Evolutionary conservation across 1,140 invertebrate genomes (phyloP).

Genomic region (Dreissena polymorpha): DNA sequence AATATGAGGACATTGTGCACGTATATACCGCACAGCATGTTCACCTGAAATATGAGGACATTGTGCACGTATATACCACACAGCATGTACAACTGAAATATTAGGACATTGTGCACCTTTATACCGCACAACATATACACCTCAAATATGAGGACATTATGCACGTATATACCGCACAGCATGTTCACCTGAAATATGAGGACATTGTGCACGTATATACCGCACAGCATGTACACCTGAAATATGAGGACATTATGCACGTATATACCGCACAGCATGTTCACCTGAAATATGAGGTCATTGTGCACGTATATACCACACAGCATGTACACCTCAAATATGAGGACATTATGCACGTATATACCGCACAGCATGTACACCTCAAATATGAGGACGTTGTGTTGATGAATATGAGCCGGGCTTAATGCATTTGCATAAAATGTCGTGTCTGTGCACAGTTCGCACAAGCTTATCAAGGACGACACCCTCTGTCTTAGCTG

Average conservation of each 20-base stretch:
- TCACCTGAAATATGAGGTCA: conserved; percentile 66
- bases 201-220: conserved; percentile 88
- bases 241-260: conserved; percentile 78
- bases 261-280: conserved; percentile 93
- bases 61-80: too few relatives aligned
- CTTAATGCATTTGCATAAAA: too few relatives aligned
- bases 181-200: conserved; percentile 80
- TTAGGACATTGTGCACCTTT: too few relatives aligned
- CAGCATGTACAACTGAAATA: too few relatives aligned
- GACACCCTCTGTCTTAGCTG: too few relatives aligned
- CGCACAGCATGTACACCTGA: conserved; percentile 86
- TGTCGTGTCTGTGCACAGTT: too few relatives aligned
- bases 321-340: conserved; percentile 83
- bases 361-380: conserved; percentile 89
- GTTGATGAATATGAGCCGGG: too few relatives aligned
- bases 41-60: too few relatives aligned
- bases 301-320: conserved; percentile 91
- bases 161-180: conserved; percentile 93
- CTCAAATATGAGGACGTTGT: conserved; percentile 62
- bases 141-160: conserved; percentile 65
- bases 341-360: conserved; percentile 84
- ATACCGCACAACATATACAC: conserved; percentile 89
- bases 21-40: background rate
- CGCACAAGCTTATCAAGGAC: too few relatives aligned
- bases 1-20: conserved; percentile 8